phyloP scores from a whole-genome alignment of 2,113 vertebrate species.

The Bubo scandiacus region DNA sequence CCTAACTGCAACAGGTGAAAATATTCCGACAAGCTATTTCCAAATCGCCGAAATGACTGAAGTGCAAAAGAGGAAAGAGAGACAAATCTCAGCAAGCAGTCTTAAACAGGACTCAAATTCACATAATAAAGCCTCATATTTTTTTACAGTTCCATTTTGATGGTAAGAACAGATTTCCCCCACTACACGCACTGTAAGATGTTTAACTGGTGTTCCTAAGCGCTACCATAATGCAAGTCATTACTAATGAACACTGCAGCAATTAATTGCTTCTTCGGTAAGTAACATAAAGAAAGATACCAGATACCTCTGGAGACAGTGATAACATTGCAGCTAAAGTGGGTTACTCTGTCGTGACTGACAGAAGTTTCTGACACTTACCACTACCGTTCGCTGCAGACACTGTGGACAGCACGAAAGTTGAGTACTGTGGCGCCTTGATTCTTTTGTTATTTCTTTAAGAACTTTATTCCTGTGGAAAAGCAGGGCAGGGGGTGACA shows the following conservation, averaged over 20 bases:
- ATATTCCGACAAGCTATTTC: slow-evolving; percentile 61
- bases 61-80: not conserved
- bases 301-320: not conserved
- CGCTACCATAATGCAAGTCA: not conserved
- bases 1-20: slow-evolving; percentile 72
- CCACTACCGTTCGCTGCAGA: slow-evolving; percentile 49
- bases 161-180: not conserved
- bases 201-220: not conserved
- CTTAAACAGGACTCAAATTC: not conserved
- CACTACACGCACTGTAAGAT: not conserved
- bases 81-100: not conserved
- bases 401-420: slow-evolving; percentile 30
- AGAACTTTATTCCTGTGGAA: slow-evolving; percentile 67
- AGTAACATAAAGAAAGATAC: not conserved
- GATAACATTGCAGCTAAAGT: not conserved
- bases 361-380: slow-evolving; percentile 41
- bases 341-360: not conserved
- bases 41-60: slow-evolving; percentile 79
- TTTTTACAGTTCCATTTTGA: not conserved
- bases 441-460: slow-evolving; percentile 52
- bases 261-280: not conserved
- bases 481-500: not conserved
- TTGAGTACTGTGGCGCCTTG: not conserved
- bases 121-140: not conserved
- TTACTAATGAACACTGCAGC: not conserved